phyloP scores from a whole-genome alignment of 2,888 invertebrate species.

The Cerastis leucographa region DNA sequence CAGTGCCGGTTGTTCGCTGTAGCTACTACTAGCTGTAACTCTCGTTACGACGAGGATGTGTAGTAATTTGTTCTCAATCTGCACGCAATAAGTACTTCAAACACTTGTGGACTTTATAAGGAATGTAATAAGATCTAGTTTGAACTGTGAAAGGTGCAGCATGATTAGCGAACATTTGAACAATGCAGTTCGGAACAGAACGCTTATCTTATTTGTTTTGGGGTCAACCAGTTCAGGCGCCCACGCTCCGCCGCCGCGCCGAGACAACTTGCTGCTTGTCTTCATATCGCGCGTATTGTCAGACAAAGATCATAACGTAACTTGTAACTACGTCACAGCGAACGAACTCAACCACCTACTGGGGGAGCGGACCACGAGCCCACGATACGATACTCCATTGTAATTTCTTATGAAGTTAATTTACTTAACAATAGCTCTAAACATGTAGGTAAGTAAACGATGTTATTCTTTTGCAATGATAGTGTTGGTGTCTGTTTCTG shows the following conservation, averaged over 20 bases:
- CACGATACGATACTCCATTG: slow-evolving; percentile 13
- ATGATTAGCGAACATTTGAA: slow-evolving; percentile 47
- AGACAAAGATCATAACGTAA: background rate
- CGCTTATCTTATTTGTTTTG: slow-evolving; percentile 76
- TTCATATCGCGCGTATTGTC: slow-evolving; percentile 1
- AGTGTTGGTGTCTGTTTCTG: background rate
- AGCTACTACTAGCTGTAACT: slow-evolving; percentile 27
- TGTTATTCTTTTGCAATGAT: background rate
- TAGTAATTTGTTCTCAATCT: slow-evolving; percentile 48
- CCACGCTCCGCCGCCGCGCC: slow-evolving; percentile 37
- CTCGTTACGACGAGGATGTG: slow-evolving; percentile 51
- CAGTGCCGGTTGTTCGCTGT: slow-evolving; percentile 6
- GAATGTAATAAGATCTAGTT: slow-evolving; percentile 38
- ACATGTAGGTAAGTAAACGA: background rate
- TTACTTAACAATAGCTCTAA: background rate
- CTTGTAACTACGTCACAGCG: slow-evolving; percentile 1
- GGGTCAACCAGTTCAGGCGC: slow-evolving; percentile 71
- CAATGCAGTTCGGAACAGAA: slow-evolving; percentile 66
- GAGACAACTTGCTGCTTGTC: slow-evolving; percentile 17
- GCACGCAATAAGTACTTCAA: background rate
- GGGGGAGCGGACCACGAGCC: background rate
- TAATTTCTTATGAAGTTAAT: slow-evolving; percentile 10
- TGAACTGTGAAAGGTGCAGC: slow-evolving; percentile 17
- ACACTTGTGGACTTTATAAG: slow-evolving; percentile 32
- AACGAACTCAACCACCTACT: slow-evolving; percentile 1